phyloP scores from a whole-genome alignment of 1,140 invertebrate genomes.

The Dendrolimus punctatus region DNA sequence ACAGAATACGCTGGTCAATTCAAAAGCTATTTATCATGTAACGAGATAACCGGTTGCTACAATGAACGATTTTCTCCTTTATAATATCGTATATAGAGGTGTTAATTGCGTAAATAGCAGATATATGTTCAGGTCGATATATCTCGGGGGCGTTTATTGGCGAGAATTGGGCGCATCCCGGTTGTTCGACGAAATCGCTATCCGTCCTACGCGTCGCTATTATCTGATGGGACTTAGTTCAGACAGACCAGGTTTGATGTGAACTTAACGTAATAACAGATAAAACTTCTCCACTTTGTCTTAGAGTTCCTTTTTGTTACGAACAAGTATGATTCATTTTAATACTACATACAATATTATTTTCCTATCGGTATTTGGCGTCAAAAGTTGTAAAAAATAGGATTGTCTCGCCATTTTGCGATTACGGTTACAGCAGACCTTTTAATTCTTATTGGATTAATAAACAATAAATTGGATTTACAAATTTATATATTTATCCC shows the following conservation, averaged over 20 bases:
- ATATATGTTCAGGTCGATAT: constrained; percentile 37
- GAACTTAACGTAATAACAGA: constrained; percentile 27
- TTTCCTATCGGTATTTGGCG: too few relatives aligned
- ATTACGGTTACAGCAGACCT: too few relatives aligned
- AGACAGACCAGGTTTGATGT: constrained; percentile 32
- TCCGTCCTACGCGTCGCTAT: constrained; percentile 44
- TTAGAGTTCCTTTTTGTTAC: neutral
- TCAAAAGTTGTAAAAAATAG: too few relatives aligned
- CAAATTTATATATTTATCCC: too few relatives aligned
- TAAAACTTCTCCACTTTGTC: constrained; percentile 23
- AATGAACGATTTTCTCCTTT: constrained; percentile 37
- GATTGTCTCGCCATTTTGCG: too few relatives aligned
- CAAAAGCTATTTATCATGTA: constrained; percentile 26
- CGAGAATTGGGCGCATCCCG: constrained; percentile 66
- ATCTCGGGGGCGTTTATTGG: constrained; percentile 58
- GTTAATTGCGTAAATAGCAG: constrained; percentile 30
- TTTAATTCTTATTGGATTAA: too few relatives aligned
- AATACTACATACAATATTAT: too few relatives aligned
- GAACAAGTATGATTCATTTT: too few relatives aligned
- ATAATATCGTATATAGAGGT: constrained; percentile 27
- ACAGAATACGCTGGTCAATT: constrained; percentile 44
- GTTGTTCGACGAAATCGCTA: constrained; percentile 59
- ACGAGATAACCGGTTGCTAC: constrained; percentile 24
- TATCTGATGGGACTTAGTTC: constrained; percentile 44
- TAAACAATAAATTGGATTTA: too few relatives aligned